Evolutionary conservation across 2,113 vertebrate species (phyloP), one percentile per base, ranked within the genome.

Genomic region (Polyodon spathula): DNA sequence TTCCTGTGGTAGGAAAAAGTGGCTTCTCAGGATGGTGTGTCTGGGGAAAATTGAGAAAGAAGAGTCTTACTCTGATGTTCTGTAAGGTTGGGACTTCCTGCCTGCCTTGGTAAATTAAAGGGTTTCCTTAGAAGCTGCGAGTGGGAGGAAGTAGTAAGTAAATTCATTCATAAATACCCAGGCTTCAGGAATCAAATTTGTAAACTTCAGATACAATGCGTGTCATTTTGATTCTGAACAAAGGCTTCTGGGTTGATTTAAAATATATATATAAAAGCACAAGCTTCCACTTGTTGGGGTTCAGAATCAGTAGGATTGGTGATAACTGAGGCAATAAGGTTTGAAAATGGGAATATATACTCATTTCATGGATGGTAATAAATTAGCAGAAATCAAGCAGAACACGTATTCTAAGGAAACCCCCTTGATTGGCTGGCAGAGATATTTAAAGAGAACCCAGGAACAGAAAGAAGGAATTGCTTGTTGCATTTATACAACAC

Each of bases 1-100:
- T 97, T 99, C 95, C 94, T 99, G 96, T 93, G 96, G 96, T 97
- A 98, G 94, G 92, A 98, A 99, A 98, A 97, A 98, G 96, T 99
- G 95, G 95, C 95, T 97, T 98, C 96, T 97, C 96, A 99, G 95
- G 96, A 99, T 98, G 94, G 95, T 98, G 96, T 98, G 95, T 98
- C 95, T 99, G 94, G 91, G 94, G 95, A 98, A 86, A 97, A 95
- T 98, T 93, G 91, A 98, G 89, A 99, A 93, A 99, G 93, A 97
- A 99, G 88, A 99, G 92, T 94, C 94, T 98, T 97, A 97, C 93
- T 95, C 87, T 91, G 89, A 90, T 91, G 91, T 92, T 93, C 92
- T 89, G 91, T 89, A 88, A 90, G 89, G 91, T 87, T 90, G 90
- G 91, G 89, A 92, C 84, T 86, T 92, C 86, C 92, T 94, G 89